Evolutionary conservation across 2,888 invertebrate genomes (phyloP), one percentile per base, ranked within the genome.

Genomic region (Branchipolynoe longqiensis): DNA sequence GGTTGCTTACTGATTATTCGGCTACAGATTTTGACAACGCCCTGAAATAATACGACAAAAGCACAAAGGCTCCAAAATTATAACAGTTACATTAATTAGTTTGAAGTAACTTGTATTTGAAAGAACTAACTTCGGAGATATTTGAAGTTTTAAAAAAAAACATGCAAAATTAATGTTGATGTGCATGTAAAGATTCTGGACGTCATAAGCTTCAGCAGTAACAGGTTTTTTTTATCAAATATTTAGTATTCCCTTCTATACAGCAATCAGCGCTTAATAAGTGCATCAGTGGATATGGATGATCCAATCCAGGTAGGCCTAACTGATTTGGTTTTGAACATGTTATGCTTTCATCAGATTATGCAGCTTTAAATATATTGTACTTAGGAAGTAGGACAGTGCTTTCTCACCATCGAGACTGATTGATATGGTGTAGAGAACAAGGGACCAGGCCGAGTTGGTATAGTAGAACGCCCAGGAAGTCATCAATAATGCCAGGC

Each of bases 341-440:
- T 8, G 18, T 48, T 48, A 48, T 48, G 48, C 18, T 48, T 48
- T n/a, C n/a, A n/a, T n/a, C n/a, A n/a, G n/a, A n/a, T n/a, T n/a
- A n/a, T n/a, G n/a, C n/a, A n/a, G n/a, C 8, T 48, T 4, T 12
- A 56, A 6, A 4, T 56, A 56, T 56, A 28, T 2, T 48, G 83
- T 89, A 88, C 89, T n/a, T n/a, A n/a, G n/a, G n/a, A n/a, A n/a
- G n/a, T n/a, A n/a, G n/a, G n/a, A n/a, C n/a, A n/a, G n/a, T n/a
- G n/a, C n/a, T n/a, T n/a, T n/a, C n/a, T n/a, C n/a, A 92, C 92
- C 90, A 88, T 91, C 91, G 36, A 92, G 83, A 14, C 25, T n/a
- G 1, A 73, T 48, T 18, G 84, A 84, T 2, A 69, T 31, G 12
- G 56, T 54, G 73, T 73, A 73, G 18, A 84, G 12, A 22, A 25